Conservation (phyloP, 2,888 invertebrate genomes). For the Tetrapedia diversipes region DNA sequence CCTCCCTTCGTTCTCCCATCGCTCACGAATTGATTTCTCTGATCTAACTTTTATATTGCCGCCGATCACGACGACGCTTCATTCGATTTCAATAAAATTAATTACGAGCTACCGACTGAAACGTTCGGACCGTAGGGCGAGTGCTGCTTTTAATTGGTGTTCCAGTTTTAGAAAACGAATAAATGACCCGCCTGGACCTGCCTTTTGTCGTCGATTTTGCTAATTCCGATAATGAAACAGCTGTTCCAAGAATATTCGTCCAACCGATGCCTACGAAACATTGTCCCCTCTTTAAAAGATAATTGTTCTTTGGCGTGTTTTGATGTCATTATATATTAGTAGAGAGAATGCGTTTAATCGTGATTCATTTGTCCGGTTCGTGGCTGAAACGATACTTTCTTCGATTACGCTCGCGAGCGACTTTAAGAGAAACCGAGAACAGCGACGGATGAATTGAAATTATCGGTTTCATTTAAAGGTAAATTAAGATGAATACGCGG, state of each 20-base stretch:
- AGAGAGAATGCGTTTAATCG: not conserved
- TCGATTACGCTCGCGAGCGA: not conserved
- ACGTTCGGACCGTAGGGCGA: slow-evolving; percentile 10
- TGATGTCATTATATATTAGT: not conserved
- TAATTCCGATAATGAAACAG: slow-evolving; percentile 31
- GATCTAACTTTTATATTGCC: slow-evolving; percentile 64
- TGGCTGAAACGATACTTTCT: not conserved
- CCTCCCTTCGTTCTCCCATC: not conserved
- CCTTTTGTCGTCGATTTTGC: slow-evolving; percentile 19
- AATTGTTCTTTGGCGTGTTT: not conserved
- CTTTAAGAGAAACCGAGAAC: slow-evolving; percentile 7
- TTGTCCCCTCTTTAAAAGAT: slow-evolving; percentile 3
- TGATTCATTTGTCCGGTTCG: not conserved
- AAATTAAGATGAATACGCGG: slow-evolving; percentile 51
- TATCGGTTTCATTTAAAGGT: slow-evolving; percentile 43
- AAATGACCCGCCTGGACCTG: slow-evolving; percentile 13
- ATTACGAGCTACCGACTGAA: slow-evolving; percentile 53
- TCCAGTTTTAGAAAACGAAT: slow-evolving; percentile 37
- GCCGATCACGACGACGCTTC: slow-evolving; percentile 6
- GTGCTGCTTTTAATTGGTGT: slow-evolving; percentile 50
- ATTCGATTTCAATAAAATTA: slow-evolving; percentile 60
- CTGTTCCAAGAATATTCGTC: slow-evolving; percentile 8
- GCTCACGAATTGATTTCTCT: slow-evolving; percentile 52
- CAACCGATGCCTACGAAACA: not conserved
- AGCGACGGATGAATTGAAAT: too few relatives aligned